phyloP scores from a whole-genome alignment of 2,113 vertebrate species.

The Scartelaos histophorus region DNA sequence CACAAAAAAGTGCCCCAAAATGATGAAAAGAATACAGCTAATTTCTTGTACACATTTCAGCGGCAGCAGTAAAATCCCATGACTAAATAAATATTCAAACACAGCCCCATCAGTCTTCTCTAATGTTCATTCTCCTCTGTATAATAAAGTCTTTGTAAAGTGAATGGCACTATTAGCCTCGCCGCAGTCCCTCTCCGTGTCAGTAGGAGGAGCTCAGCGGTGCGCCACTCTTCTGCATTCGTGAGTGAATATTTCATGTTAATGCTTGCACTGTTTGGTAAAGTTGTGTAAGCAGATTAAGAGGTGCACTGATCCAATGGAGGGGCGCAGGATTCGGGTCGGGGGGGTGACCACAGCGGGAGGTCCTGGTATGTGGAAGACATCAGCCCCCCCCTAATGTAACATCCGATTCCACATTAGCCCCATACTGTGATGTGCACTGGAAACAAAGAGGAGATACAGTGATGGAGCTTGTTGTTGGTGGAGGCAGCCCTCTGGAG shows the following conservation, averaged over 20 bases:
- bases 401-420: slow-evolving; percentile 68
- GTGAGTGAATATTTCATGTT: slow-evolving; percentile 44
- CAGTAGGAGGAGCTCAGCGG: slow-evolving; percentile 12
- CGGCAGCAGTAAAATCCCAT: not conserved
- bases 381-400: slow-evolving; percentile 52
- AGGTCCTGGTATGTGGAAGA: slow-evolving; percentile 29
- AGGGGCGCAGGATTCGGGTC: slow-evolving; percentile 24
- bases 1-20: too few species aligned
- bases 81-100: not conserved
- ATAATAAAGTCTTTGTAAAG: slow-evolving; percentile 1
- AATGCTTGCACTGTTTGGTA: slow-evolving; percentile 43
- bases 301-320: slow-evolving; percentile 44
- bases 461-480: slow-evolving; percentile 1
- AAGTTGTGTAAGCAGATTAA: slow-evolving; percentile 60
- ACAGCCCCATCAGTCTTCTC: not conserved
- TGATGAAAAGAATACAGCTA: not conserved
- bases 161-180: slow-evolving; percentile 10
- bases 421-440: slow-evolving; percentile 64
- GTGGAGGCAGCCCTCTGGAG: not conserved
- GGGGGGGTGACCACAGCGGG: slow-evolving; percentile 43
- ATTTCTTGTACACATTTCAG: not conserved
- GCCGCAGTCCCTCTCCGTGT: not conserved
- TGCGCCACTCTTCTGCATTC: slow-evolving; percentile 22
- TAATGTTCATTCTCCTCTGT: not conserved
- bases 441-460: slow-evolving; percentile 61